Evolutionary conservation across 2,113 vertebrate genomes (phyloP).

Genomic region (Telmatochromis bifrenatus): DNA sequence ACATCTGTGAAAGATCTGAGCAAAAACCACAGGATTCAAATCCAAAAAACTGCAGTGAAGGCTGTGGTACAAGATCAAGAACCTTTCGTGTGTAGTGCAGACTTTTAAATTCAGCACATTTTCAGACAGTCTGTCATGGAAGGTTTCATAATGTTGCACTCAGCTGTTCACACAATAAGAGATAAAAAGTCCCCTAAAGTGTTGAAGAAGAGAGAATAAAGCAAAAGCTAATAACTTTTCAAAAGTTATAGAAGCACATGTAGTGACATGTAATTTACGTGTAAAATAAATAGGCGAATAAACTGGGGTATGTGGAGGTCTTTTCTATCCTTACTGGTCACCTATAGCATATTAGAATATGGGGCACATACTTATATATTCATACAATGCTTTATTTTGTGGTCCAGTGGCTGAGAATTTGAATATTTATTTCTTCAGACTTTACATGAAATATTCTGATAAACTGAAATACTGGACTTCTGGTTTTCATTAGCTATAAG

Average conservation of each 20-base stretch:
- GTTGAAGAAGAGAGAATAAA: background rate
- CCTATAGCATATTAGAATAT: background rate
- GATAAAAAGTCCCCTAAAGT: background rate
- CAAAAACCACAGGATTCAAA: background rate
- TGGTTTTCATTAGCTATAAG: no score
- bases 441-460: no score
- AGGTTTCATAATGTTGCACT: background rate
- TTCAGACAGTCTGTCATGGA: background rate
- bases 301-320: background rate
- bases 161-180: background rate
- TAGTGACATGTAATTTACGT: background rate
- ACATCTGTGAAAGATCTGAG: background rate
- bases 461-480: no score
- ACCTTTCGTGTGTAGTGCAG: background rate
- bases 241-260: background rate
- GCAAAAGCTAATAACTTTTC: background rate
- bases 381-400: background rate
- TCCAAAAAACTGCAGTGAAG: background rate
- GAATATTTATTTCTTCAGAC: no score
- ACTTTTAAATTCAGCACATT: background rate
- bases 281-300: rapidly evolving
- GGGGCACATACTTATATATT: background rate
- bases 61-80: background rate
- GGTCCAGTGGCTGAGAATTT: no score
- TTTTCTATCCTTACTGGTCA: background rate